phyloP scores from a whole-genome alignment of 2,113 vertebrate species.

The Cranoglanis bouderius region DNA sequence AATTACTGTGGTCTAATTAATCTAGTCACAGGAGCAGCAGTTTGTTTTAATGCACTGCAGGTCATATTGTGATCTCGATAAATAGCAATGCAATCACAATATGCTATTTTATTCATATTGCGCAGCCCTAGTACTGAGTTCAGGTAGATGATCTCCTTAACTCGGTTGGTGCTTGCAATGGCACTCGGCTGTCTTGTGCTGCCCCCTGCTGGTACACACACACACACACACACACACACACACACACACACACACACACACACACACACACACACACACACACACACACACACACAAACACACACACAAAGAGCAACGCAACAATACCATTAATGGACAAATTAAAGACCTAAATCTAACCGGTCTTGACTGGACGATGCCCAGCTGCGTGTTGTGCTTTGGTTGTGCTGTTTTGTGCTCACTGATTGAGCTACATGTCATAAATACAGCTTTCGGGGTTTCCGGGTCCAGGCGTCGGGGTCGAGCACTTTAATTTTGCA shows the following conservation, averaged over 20 bases:
- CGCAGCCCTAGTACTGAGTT: neutral
- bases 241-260: no score
- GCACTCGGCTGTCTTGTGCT: neutral
- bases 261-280: no score
- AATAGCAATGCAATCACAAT: neutral
- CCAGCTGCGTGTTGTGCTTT: neutral
- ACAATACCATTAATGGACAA: neutral
- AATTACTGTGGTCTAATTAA: neutral
- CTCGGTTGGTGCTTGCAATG: neutral
- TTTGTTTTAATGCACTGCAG: neutral
- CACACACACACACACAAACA: no score
- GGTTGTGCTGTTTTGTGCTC: conserved; percentile 1
- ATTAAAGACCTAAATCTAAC: neutral
- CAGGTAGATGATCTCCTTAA: neutral
- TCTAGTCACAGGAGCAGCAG: neutral
- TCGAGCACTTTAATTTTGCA: neutral
- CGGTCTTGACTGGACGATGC: neutral
- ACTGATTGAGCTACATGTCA: neutral
- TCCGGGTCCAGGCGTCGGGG: neutral
- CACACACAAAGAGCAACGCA: no score
- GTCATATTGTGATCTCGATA: neutral
- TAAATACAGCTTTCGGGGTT: neutral
- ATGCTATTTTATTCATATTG: neutral
- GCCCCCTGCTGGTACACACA: conserved; percentile 42
- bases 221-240: no score